A percentile compares a stretch with the other conserved stretches of the same genome.
Conservation (phyloP, 2,888 invertebrate species). For the Andrena marginata region DNA sequence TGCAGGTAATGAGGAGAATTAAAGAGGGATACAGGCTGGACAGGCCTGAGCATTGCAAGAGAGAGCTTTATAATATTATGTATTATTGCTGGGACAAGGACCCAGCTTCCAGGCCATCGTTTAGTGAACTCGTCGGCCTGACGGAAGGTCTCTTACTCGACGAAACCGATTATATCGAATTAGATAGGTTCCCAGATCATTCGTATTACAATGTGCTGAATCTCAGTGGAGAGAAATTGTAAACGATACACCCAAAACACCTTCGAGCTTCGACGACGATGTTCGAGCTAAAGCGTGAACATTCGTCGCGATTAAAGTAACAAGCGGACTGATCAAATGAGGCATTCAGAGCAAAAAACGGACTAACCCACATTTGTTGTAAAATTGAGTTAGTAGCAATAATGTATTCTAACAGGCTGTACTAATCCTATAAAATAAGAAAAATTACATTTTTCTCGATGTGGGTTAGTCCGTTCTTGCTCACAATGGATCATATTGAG, state of each 20-base stretch:
- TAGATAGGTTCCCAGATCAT: conserved; percentile 96
- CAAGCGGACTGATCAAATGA: background rate
- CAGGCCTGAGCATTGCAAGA: conserved; percentile 96
- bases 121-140: conserved; percentile 92
- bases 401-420: too few relatives aligned
- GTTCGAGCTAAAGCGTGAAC: background rate
- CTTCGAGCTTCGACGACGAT: conserved; percentile 1
- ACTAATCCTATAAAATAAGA: too few relatives aligned
- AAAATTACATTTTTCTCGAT: too few relatives aligned
- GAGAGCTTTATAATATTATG: conserved; percentile 97
- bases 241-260: conserved; percentile 68
- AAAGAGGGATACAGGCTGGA: conserved; percentile 95
- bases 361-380: too few relatives aligned
- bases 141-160: conserved; percentile 94
- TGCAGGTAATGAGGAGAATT: conserved; percentile 89
- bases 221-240: conserved; percentile 93
- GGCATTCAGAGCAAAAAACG: too few relatives aligned
- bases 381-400: too few relatives aligned
- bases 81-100: conserved; percentile 97
- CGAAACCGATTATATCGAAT: conserved; percentile 97
- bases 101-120: conserved; percentile 93
- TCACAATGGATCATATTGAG: background rate
- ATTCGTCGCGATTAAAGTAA: background rate
- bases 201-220: conserved; percentile 95
- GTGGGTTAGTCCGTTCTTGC: too few relatives aligned